Percentiles rank a stretch among this genome's conserved stretches.
Conservation (phyloP, 2,888 invertebrate genomes). For the Anagyrus pseudococci region DNA sequence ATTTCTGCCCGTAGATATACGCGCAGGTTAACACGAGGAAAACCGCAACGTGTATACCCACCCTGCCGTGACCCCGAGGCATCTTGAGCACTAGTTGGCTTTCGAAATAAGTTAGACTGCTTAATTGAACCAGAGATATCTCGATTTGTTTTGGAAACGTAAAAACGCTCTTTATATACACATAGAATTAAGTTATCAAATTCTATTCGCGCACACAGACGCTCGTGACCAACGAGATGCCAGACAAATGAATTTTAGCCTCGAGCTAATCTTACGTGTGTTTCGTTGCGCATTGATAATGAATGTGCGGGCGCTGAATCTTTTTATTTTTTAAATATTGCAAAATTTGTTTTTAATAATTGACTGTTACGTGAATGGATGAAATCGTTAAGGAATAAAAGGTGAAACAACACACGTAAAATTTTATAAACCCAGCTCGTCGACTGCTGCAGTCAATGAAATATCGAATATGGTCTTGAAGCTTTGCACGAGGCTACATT, state of each 20-base stretch:
- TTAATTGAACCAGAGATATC: too few species aligned
- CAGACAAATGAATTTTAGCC: not conserved
- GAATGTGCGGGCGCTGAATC: not conserved
- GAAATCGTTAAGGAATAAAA: not conserved
- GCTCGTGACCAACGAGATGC: not conserved
- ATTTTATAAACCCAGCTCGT: not conserved
- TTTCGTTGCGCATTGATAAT: not conserved
- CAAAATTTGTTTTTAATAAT: not conserved
- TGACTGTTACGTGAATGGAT: not conserved
- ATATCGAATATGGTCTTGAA: conserved; percentile 25
- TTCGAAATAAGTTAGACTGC: too few species aligned
- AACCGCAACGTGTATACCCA: too few species aligned
- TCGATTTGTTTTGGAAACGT: too few species aligned
- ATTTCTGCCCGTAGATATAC: too few species aligned
- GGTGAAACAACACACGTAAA: not conserved
- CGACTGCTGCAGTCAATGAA: conserved; percentile 23
- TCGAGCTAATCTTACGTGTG: not conserved
- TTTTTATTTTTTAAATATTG: not conserved
- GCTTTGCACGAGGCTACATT: too few species aligned
- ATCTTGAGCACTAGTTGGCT: conserved; percentile 19
- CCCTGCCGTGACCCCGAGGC: too few species aligned
- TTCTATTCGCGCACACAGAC: not conserved
- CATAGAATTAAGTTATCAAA: not conserved
- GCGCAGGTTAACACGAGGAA: too few species aligned
- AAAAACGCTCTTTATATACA: not conserved